These are phyloP conservation scores for Zapornia atra DNA, from an alignment of 2,113 vertebrate genomes.

Conservation along the genomic window DNA sequence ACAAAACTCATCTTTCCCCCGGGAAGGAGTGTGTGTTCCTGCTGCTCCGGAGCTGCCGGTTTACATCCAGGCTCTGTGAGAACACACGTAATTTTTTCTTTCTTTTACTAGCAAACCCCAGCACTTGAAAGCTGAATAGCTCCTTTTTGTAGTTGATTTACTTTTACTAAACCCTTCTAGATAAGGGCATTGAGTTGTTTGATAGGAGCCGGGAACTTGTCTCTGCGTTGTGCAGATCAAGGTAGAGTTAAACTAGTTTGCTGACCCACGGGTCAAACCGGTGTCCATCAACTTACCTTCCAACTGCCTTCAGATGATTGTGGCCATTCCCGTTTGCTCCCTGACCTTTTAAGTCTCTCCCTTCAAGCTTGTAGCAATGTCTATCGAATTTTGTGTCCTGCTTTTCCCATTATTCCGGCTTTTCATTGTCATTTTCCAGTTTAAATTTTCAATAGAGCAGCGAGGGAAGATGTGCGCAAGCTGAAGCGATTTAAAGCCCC, in stretches of 20 bases:
- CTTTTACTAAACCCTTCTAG: constrained; percentile 61
- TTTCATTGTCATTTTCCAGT: constrained; percentile 46
- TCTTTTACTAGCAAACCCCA: not conserved
- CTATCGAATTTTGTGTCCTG: constrained; percentile 1
- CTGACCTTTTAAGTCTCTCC: constrained; percentile 61
- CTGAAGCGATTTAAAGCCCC: not conserved
- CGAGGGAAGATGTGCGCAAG: not conserved
- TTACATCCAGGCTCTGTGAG: not conserved
- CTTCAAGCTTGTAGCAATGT: constrained; percentile 28
- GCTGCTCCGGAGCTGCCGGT: accelerated
- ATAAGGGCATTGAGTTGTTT: constrained; percentile 58
- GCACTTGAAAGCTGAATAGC: constrained; percentile 49
- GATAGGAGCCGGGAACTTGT: constrained; percentile 55
- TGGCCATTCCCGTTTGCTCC: constrained; percentile 34
- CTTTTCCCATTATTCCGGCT: not conserved
- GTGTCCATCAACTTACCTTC: constrained; percentile 67
- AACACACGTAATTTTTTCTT: not conserved
- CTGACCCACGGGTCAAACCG: constrained; percentile 76
- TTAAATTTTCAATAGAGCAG: constrained; percentile 17
- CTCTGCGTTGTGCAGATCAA: constrained; percentile 66
- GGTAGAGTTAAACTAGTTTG: constrained; percentile 74
- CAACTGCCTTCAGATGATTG: constrained; percentile 40
- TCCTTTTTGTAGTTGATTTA: constrained; percentile 55
- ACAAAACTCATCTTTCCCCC: not conserved
- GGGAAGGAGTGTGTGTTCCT: accelerated